Evolutionary conservation across 2,113 vertebrate genomes (phyloP).

Genomic region (Eublepharis macularius): DNA sequence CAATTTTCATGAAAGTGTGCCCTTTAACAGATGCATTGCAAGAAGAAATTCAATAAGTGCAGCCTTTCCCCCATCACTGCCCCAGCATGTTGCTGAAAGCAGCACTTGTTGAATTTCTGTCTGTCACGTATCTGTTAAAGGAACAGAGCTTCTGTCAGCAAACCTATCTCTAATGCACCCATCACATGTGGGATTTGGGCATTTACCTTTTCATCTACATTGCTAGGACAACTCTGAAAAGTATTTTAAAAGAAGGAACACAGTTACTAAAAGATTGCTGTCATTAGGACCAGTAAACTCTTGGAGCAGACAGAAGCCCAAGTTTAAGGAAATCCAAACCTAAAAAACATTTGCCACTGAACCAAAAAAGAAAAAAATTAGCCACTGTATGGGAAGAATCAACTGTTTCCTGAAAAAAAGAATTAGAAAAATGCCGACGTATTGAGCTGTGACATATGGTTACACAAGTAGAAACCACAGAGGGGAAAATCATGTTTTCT

Average conservation of each 20-base stretch:
- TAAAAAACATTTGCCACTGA: slow-evolving; percentile 35
- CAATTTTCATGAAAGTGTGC: neutral
- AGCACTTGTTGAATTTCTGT: neutral
- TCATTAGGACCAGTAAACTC: slow-evolving; percentile 37
- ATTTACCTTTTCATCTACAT: neutral
- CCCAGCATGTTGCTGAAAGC: neutral
- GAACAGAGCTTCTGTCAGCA: neutral
- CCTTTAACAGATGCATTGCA: neutral
- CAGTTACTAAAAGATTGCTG: neutral
- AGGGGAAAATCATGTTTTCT: slow-evolving; percentile 87
- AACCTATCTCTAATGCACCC: neutral
- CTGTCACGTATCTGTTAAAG: neutral
- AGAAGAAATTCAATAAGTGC: neutral
- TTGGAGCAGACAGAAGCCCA: slow-evolving; percentile 28
- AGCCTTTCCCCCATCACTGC: neutral
- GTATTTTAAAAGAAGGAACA: neutral
- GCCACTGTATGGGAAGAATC: slow-evolving; percentile 74
- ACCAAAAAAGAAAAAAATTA: slow-evolving; percentile 22
- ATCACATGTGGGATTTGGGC: neutral
- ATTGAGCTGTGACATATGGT: slow-evolving; percentile 81
- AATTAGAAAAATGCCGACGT: slow-evolving; percentile 68
- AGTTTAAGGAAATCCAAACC: slow-evolving; percentile 55
- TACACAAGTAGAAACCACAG: slow-evolving; percentile 84
- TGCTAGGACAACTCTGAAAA: neutral
- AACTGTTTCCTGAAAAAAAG: slow-evolving; percentile 76